These are phyloP conservation scores for Aplocera efformata DNA, from an alignment of 2,888 invertebrate genomes.

Conservation along the genomic window DNA sequence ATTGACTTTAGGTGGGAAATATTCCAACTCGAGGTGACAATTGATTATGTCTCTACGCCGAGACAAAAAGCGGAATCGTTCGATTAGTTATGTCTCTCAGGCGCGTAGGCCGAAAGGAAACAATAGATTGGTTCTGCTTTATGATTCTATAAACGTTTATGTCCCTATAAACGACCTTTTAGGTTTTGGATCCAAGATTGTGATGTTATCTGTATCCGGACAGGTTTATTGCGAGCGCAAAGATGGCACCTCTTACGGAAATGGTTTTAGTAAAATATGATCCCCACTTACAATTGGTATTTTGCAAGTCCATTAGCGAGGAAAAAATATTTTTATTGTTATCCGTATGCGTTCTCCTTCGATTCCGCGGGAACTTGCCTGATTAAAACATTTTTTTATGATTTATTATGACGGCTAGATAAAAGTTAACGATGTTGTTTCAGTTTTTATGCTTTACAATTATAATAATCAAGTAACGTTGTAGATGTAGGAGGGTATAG, in stretches of 20 bases:
- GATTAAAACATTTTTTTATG: slow-evolving; percentile 29
- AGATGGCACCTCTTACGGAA: slow-evolving; percentile 54
- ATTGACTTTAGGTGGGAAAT: slow-evolving; percentile 65
- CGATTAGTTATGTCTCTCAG: slow-evolving; percentile 73
- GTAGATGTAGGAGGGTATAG: slow-evolving; percentile 39
- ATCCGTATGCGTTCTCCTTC: slow-evolving; percentile 21
- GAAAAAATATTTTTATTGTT: slow-evolving; percentile 26
- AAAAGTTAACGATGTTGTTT: slow-evolving; percentile 31
- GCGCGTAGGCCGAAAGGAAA: slow-evolving; percentile 69
- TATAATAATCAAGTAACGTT: slow-evolving; percentile 32
- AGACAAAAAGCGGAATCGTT: slow-evolving; percentile 74
- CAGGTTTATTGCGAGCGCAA: slow-evolving; percentile 68
- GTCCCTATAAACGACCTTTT: slow-evolving; percentile 73
- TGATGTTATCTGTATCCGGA: slow-evolving; percentile 65
- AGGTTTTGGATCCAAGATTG: slow-evolving; percentile 69
- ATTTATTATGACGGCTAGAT: slow-evolving; percentile 31
- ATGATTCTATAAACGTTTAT: slow-evolving; percentile 79
- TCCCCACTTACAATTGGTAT: slow-evolving; percentile 33
- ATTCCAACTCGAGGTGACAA: slow-evolving; percentile 71
- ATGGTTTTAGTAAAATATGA: slow-evolving; percentile 39
- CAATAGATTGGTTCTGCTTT: slow-evolving; percentile 76
- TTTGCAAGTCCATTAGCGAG: slow-evolving; percentile 35
- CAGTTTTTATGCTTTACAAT: slow-evolving; percentile 29
- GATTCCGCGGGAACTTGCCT: slow-evolving; percentile 24
- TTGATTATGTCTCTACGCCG: slow-evolving; percentile 65